Evolutionary conservation across 23 tunicate genomes (phyloP).

Genomic region (Halocynthia roretzi): DNA sequence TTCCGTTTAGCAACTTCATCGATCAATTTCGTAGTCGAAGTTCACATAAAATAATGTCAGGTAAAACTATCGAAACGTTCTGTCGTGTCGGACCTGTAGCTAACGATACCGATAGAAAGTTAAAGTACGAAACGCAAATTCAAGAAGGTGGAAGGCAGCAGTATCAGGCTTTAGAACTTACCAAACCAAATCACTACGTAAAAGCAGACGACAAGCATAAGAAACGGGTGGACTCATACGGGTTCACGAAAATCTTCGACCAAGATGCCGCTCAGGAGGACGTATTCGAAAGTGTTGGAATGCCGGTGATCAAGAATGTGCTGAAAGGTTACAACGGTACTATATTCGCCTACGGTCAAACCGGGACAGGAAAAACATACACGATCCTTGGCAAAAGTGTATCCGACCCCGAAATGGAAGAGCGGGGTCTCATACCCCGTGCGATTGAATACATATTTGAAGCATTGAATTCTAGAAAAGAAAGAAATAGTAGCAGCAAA

Average conservation of each 20-base stretch:
- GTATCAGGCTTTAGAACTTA: no score
- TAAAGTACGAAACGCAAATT: no score
- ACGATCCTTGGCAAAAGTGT: constrained; percentile 46
- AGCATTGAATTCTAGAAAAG: constrained; percentile 7
- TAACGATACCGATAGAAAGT: no score
- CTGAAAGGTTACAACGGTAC: constrained; percentile 91
- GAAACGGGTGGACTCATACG: constrained; percentile 2
- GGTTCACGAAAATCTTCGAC: constrained; percentile 58
- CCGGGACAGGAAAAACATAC: constrained; percentile 90
- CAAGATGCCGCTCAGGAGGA: constrained; percentile 46
- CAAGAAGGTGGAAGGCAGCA: no score
- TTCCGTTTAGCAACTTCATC: no score
- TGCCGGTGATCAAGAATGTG: constrained; percentile 58
- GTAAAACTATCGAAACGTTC: no score
- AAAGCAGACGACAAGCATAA: no score
- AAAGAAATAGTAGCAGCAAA: background rate
- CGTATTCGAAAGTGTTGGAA: constrained; percentile 54
- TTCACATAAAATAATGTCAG: no score
- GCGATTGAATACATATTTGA: constrained; percentile 42
- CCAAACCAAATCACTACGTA: no score
- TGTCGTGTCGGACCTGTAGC: no score
- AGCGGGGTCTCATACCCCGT: constrained; percentile 51
- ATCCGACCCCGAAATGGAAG: background rate
- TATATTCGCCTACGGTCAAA: constrained; percentile 96
- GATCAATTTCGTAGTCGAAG: no score